Evolutionary conservation across 1,140 invertebrate species (phyloP).

Genomic region (Asbolus verrucosus): DNA sequence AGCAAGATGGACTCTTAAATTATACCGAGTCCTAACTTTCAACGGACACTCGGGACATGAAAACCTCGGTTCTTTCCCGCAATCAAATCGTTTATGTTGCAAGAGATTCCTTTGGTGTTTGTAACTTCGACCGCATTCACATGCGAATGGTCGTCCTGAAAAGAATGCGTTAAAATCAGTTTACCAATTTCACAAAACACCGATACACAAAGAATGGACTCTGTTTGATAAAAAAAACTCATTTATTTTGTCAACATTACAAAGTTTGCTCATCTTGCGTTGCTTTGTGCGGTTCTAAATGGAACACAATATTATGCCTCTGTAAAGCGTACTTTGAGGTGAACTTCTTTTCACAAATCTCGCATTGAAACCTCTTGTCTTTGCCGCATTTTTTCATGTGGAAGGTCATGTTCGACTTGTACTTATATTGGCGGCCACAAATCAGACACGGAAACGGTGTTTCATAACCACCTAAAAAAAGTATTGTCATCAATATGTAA

Average conservation of each 20-base stretch:
- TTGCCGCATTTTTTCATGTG: constrained; percentile 72
- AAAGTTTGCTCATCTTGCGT: neutral
- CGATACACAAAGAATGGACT: too few relatives aligned
- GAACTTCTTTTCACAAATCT: constrained; percentile 75
- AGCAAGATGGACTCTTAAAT: constrained; percentile 23
- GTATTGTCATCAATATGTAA: too few relatives aligned
- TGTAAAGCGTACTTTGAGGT: constrained; percentile 70
- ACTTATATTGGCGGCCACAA: constrained; percentile 71
- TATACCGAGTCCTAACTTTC: constrained; percentile 41
- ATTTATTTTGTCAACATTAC: constrained; percentile 1
- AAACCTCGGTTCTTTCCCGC: constrained; percentile 80
- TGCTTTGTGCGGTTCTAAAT: neutral
- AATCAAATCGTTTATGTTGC: constrained; percentile 65
- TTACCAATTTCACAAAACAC: too few relatives aligned
- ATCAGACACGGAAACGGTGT: constrained; percentile 26
- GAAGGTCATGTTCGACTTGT: constrained; percentile 68
- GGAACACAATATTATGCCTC: constrained; percentile 8
- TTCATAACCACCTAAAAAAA: constrained; percentile 37
- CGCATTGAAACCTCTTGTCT: constrained; percentile 55
- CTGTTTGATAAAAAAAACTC: too few relatives aligned
- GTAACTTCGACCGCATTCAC: constrained; percentile 43
- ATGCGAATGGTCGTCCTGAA: constrained; percentile 31
- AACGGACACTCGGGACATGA: constrained; percentile 67
- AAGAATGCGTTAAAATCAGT: neutral
- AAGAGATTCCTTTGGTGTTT: constrained; percentile 41